These are phyloP conservation scores for Ferrisia virgata DNA, from an alignment of 2,888 invertebrate genomes.

Conservation along the genomic window DNA sequence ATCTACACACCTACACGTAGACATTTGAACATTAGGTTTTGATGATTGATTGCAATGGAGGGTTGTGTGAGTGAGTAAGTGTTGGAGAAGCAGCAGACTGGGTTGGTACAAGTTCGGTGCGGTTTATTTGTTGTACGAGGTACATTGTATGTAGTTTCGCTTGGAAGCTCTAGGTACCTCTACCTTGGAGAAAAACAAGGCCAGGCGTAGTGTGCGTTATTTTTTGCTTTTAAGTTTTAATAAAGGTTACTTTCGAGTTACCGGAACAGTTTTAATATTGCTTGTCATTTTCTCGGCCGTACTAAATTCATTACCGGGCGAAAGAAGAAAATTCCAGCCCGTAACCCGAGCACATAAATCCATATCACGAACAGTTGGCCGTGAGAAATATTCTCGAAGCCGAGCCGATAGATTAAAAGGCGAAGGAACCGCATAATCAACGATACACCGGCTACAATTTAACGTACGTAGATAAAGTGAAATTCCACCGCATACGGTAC, in stretches of 20 bases:
- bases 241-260: slow-evolving; percentile 8
- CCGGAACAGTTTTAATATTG: slow-evolving; percentile 3
- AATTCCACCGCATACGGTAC: slow-evolving; percentile 12
- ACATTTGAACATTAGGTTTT: neutral
- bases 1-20: too few relatives aligned
- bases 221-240: slow-evolving; percentile 14
- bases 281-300: slow-evolving; percentile 14
- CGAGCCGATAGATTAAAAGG: neutral
- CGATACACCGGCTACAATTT: slow-evolving; percentile 9
- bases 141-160: too few relatives aligned
- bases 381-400: slow-evolving; percentile 12
- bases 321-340: neutral
- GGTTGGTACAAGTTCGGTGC: neutral
- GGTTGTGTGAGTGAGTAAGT: neutral
- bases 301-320: neutral
- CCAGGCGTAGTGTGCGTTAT: neutral
- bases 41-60: neutral
- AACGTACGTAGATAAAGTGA: slow-evolving; percentile 14
- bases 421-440: slow-evolving; percentile 14
- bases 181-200: neutral
- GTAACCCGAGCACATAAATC: neutral
- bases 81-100: neutral
- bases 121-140: neutral
- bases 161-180: too few relatives aligned
- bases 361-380: slow-evolving; percentile 9